Evolutionary conservation across 2,888 invertebrate species (phyloP), one percentile per base, ranked within the genome.

Genomic region (Lasioglossum leucozonium): DNA sequence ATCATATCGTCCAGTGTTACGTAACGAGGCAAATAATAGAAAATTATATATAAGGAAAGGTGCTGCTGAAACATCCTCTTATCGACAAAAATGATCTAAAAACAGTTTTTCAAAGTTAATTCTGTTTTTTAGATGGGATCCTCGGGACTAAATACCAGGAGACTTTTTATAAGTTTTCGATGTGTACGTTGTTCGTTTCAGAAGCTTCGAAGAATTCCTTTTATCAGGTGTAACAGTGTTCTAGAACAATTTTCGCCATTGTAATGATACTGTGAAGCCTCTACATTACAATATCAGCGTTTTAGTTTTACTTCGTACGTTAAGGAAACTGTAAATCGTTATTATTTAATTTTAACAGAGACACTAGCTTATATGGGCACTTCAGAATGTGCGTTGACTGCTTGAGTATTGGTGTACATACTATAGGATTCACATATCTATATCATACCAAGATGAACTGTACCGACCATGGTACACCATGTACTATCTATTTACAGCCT

Each of bases 1-100:
- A 83, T 78, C 75, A 84, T 82, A 85, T 86, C 82, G 86, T 89
- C 87, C 79, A 82, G 18, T 86, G 87, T 86, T 81, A 73, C 58
- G 47, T 79, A 87, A 85, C 55, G 79, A 71, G 81, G 79, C 67
- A 75, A 44, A 78, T 79, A 77, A 77, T 77, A 77, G 37, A 77
- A 81, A 82, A 71, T 79, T 77, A 80, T 82, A 89, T 79, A 81
- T 81, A 82, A 69, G 67, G 65, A 71, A 72, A 82, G 73, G 78
- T 85, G 77, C 79, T 85, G 75, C 74, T 75, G 30, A 40, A 74
- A 74, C 40, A 58, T 55, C 72, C 22, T 79, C 81, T 65, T 34
- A n/a, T 72, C 37, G n/a, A 10, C 73, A 67, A 82, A 77, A 77
- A 58, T 73, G 1, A 37, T 55, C 58, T 0, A 34, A 79, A 51